Percentiles rank a stretch among this genome's conserved stretches.
phyloP scores from a whole-genome alignment of 2,888 invertebrate genomes.

The Lacanobia oleracea region DNA sequence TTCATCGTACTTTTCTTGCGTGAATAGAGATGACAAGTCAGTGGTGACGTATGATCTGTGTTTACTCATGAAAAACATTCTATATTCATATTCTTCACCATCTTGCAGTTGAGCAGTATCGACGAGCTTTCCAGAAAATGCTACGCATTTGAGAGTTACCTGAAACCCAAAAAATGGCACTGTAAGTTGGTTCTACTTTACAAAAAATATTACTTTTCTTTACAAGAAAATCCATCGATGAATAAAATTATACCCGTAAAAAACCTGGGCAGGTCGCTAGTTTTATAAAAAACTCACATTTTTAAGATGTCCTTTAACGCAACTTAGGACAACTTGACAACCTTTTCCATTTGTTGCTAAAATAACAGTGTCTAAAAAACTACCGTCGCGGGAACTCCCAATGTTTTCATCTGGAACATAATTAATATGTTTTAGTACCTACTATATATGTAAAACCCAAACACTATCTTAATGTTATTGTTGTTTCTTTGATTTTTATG shows the following conservation, averaged over 20 bases:
- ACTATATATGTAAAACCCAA: too few relatives aligned
- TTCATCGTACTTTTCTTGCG: constrained; percentile 54
- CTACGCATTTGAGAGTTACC: constrained; percentile 48
- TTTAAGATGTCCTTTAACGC: constrained; percentile 71
- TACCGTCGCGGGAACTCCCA: constrained; percentile 74
- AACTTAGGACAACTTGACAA: constrained; percentile 73
- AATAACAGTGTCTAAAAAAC: constrained; percentile 62
- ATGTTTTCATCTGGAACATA: constrained; percentile 74
- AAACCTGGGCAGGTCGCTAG: background rate
- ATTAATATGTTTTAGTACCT: background rate
- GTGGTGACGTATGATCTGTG: constrained; percentile 61
- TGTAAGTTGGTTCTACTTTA: background rate
- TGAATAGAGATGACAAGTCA: constrained; percentile 71
- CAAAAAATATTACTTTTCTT: too few relatives aligned
- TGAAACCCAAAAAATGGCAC: constrained; percentile 26
- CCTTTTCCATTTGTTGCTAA: constrained; percentile 60
- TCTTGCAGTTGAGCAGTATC: constrained; percentile 67
- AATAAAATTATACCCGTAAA: background rate
- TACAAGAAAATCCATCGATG: too few relatives aligned
- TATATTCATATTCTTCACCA: constrained; percentile 66
- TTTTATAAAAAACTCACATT: constrained; percentile 69
- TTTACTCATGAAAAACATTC: constrained; percentile 65
- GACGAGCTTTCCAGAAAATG: constrained; percentile 60
- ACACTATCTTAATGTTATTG: too few relatives aligned
- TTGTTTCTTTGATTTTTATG: too few relatives aligned